phyloP scores from a whole-genome alignment of 2,888 invertebrate species.

The Scaptomyza flava region DNA sequence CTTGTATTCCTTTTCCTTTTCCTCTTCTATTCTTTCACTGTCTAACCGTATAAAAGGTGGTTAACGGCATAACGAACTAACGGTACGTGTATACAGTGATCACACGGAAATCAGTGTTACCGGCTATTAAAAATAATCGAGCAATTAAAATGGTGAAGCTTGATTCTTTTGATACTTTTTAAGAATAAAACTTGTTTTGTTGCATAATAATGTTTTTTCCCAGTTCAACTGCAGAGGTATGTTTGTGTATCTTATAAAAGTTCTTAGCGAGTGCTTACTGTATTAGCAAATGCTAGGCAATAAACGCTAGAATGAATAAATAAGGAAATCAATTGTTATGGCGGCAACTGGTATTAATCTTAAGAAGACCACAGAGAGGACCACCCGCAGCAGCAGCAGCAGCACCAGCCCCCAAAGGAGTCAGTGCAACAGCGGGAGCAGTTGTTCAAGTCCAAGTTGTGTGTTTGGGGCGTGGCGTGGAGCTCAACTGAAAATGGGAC shows the following conservation, averaged over 20 bases:
- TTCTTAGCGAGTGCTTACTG: background rate
- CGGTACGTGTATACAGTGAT: constrained; percentile 1
- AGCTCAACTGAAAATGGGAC: constrained; percentile 44
- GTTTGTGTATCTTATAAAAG: too few relatives aligned
- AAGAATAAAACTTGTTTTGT: too few relatives aligned
- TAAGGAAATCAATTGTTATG: constrained; percentile 73
- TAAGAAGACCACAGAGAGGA: constrained; percentile 32
- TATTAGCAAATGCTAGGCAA: constrained; percentile 7
- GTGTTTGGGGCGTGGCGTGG: constrained; percentile 32
- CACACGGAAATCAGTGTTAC: background rate
- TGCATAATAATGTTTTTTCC: too few relatives aligned
- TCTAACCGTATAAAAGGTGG: background rate
- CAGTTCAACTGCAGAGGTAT: too few relatives aligned
- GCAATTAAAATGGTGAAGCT: background rate
- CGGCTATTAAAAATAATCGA: background rate
- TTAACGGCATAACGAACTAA: constrained; percentile 3
- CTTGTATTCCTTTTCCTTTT: background rate
- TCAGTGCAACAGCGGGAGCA: constrained; percentile 9
- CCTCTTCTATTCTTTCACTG: background rate
- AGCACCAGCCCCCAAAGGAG: constrained; percentile 3
- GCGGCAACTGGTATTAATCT: constrained; percentile 66
- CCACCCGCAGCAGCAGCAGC: constrained; percentile 5
- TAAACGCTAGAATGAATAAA: constrained; percentile 44
- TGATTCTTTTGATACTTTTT: background rate
- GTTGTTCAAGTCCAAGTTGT: constrained; percentile 24